phyloP scores from a whole-genome alignment of 2,113 vertebrate species.

The Echinops telfairi region DNA sequence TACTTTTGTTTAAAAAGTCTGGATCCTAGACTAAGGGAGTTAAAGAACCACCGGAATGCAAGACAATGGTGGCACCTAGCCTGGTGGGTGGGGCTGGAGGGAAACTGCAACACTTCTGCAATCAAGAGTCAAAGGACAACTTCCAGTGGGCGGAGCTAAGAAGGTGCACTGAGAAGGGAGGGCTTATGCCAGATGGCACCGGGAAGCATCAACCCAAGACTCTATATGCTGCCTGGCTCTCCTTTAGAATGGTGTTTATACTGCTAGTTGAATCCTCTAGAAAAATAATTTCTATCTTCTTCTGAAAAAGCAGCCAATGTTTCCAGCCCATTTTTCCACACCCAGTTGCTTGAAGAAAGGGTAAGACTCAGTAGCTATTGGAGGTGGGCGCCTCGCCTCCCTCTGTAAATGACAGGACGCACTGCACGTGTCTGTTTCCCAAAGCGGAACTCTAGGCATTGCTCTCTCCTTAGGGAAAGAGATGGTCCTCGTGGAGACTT shows the following conservation, averaged over 20 bases:
- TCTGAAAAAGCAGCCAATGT: neutral
- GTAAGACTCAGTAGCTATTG: neutral
- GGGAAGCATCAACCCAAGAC: neutral
- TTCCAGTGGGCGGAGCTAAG: neutral
- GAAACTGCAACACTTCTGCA: neutral
- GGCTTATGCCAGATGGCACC: neutral
- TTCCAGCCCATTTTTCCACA: neutral
- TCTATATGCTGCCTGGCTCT: neutral
- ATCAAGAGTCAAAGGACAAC: neutral
- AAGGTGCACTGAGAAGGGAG: neutral
- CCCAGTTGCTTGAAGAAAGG: neutral
- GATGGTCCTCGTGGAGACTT: neutral
- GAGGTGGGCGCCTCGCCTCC: neutral
- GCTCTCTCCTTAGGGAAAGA: constrained; percentile 3
- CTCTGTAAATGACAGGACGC: neutral
- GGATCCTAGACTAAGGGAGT: too few relatives aligned
- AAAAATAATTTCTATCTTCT: neutral
- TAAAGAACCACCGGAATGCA: too few relatives aligned
- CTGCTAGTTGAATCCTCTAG: neutral
- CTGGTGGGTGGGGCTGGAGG: too few relatives aligned
- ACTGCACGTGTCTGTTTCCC: neutral
- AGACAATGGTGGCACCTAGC: too few relatives aligned
- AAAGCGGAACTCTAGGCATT: neutral
- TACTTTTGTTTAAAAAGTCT: too few relatives aligned
- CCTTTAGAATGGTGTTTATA: neutral